Evolutionary conservation across 2,888 invertebrate genomes (phyloP).

Genomic region (Mythimna loreyi): DNA sequence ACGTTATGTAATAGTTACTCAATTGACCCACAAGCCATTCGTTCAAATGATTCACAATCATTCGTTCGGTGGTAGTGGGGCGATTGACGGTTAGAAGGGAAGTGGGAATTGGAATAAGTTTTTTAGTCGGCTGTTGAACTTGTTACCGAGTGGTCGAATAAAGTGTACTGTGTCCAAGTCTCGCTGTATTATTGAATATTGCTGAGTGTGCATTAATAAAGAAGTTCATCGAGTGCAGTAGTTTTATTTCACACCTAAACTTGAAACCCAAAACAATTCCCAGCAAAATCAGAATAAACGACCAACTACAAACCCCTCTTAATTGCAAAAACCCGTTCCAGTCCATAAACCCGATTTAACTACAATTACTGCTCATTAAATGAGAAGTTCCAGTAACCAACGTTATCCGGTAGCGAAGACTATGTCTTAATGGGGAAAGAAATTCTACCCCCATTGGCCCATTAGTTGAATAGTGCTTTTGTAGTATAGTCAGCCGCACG

Average conservation of each 20-base stretch:
- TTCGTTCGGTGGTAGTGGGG: no score
- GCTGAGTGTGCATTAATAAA: no score
- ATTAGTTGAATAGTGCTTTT: constrained; percentile 38
- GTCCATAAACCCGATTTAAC: constrained; percentile 13
- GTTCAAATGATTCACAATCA: no score
- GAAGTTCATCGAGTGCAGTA: no score
- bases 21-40: no score
- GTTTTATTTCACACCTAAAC: neutral
- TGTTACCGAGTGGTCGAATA: no score
- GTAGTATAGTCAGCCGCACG: neutral
- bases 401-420: constrained; percentile 22
- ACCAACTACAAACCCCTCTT: neutral
- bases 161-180: no score
- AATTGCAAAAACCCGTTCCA: constrained; percentile 23
- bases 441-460: constrained; percentile 41
- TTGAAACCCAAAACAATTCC: neutral
- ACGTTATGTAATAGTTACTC: no score
- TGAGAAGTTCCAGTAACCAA: constrained; percentile 16
- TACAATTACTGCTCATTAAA: constrained; percentile 31
- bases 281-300: neutral
- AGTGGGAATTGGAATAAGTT: no score
- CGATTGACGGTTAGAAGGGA: no score
- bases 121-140: no score
- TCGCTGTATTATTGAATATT: no score
- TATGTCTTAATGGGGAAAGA: constrained; percentile 29